A percentile compares a stretch with the other conserved stretches of the same genome.
phyloP scores from a whole-genome alignment of 2,797 vertebrate genomes.

The Phoebastria nigripes region DNA sequence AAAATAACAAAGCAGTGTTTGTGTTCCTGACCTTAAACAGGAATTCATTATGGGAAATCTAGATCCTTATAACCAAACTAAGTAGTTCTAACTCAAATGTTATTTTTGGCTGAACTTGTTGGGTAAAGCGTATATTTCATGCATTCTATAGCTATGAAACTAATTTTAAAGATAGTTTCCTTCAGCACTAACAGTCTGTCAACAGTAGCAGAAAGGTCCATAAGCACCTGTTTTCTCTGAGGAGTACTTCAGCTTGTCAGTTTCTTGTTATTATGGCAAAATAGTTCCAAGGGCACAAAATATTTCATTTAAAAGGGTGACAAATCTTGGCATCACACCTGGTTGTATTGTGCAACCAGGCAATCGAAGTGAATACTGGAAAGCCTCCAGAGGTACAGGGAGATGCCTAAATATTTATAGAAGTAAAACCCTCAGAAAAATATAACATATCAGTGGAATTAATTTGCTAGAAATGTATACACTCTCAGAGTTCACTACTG shows the following conservation, averaged over 20 bases:
- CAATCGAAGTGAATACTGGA: not conserved
- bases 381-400: not conserved
- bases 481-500: not conserved
- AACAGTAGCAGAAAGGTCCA: not conserved
- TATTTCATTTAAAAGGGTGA: not conserved
- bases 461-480: not conserved
- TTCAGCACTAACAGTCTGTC: not conserved
- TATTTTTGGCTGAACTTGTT: not conserved
- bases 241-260: not conserved
- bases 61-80: not conserved
- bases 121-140: not conserved
- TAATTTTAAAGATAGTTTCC: not conserved
- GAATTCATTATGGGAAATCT: not conserved
- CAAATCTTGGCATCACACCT: not conserved
- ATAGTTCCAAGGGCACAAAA: not conserved
- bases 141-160: not conserved
- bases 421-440: not conserved
- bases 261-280: not conserved
- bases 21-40: not conserved
- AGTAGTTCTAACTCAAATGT: not conserved
- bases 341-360: not conserved
- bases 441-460: not conserved
- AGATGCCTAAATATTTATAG: not conserved
- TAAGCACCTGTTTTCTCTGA: not conserved
- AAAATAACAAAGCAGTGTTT: not conserved